phyloP scores from a whole-genome alignment of 2,888 invertebrate genomes.

The Drosophila anceps region DNA sequence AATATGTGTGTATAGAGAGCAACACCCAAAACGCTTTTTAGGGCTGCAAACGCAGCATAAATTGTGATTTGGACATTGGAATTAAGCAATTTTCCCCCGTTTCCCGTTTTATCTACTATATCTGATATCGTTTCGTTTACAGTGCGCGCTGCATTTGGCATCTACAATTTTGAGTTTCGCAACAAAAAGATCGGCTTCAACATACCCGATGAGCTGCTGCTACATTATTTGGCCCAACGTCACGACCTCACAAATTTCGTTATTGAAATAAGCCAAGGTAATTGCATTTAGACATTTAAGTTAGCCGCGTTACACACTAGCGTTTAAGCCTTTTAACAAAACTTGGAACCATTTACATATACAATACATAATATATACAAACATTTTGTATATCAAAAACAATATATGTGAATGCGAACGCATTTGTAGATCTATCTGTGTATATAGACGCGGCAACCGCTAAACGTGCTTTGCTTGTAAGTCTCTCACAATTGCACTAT shows the following conservation, averaged over 20 bases:
- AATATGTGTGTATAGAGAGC: slow-evolving; percentile 38
- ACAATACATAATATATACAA: slow-evolving; percentile 28
- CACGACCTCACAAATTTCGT: slow-evolving; percentile 84
- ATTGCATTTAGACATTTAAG: slow-evolving; percentile 38
- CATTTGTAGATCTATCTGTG: slow-evolving; percentile 52
- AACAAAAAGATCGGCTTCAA: slow-evolving; percentile 84
- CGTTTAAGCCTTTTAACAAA: slow-evolving; percentile 62
- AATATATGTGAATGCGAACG: slow-evolving; percentile 39
- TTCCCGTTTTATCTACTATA: slow-evolving; percentile 2
- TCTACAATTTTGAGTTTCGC: slow-evolving; percentile 82
- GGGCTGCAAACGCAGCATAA: slow-evolving; percentile 20
- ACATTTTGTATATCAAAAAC: slow-evolving; percentile 35
- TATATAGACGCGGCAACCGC: slow-evolving; percentile 75
- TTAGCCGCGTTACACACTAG: slow-evolving; percentile 67
- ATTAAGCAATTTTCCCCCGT: slow-evolving; percentile 30
- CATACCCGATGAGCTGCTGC: slow-evolving; percentile 83
- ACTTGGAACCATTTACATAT: slow-evolving; percentile 23
- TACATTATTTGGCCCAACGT: slow-evolving; percentile 82
- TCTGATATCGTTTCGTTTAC: slow-evolving; percentile 41
- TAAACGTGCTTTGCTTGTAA: slow-evolving; percentile 83
- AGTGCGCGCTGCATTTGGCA: slow-evolving; percentile 81
- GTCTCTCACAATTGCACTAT: slow-evolving; percentile 78
- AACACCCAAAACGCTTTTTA: slow-evolving; percentile 31
- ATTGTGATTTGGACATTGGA: slow-evolving; percentile 50
- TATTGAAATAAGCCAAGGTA: slow-evolving; percentile 84